phyloP scores from a whole-genome alignment of 2,888 invertebrate genomes.

The Villa cingulata region DNA sequence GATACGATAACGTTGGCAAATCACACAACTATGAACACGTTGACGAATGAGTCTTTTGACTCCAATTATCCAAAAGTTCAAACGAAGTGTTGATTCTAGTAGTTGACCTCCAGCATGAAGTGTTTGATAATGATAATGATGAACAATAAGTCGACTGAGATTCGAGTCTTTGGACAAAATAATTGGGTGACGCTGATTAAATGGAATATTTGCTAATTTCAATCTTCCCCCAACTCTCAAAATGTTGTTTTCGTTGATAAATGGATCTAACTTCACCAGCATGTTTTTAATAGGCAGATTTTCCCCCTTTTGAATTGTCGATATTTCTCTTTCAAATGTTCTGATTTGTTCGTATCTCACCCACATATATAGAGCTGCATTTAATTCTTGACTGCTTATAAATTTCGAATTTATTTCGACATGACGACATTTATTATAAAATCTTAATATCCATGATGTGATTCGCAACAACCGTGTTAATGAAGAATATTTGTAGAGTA shows the following conservation, averaged over 20 bases:
- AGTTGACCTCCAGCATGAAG: background rate
- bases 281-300: background rate
- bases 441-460: background rate
- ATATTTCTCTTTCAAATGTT: background rate
- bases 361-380: background rate
- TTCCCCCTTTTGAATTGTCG: background rate
- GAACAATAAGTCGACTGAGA: background rate
- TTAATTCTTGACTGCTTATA: background rate
- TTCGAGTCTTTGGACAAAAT: background rate
- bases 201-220: background rate
- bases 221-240: background rate
- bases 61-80: conserved; percentile 5
- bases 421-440: background rate
- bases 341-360: background rate
- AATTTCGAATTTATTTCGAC: background rate
- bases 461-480: background rate
- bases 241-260: background rate
- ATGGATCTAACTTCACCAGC: background rate
- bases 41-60: background rate
- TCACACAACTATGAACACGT: conserved; percentile 7
- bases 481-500: background rate
- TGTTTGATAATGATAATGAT: background rate
- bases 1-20: conserved; percentile 5
- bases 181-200: background rate
- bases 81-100: background rate